Conservation (phyloP, 2,797 vertebrate species). For the Malacoraja senta region DNA sequence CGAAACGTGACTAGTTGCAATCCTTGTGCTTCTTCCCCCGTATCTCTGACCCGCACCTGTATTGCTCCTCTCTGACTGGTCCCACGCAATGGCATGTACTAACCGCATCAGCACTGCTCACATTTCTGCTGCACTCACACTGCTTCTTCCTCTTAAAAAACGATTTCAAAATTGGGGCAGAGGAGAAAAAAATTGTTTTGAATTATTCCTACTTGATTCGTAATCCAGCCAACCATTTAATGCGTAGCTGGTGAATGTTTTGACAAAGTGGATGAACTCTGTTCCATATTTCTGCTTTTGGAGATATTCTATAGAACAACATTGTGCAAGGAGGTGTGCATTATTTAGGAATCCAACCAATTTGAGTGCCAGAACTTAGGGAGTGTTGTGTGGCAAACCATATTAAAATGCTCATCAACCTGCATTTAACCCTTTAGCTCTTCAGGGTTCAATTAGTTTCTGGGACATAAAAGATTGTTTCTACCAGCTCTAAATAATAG, state of each 20-base stretch:
- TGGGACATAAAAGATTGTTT: background rate
- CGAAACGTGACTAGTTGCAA: constrained; percentile 88
- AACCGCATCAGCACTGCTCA: constrained; percentile 60
- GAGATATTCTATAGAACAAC: background rate
- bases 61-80: constrained; percentile 81
- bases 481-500: background rate
- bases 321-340: constrained; percentile 31
- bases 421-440: background rate
- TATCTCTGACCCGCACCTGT: constrained; percentile 65
- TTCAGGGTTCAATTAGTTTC: background rate
- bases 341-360: constrained; percentile 32
- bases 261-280: background rate
- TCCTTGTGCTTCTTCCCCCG: constrained; percentile 73
- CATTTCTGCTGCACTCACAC: constrained; percentile 43
- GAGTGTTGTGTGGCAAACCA: background rate
- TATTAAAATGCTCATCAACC: background rate
- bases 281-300: background rate
- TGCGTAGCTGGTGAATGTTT: background rate
- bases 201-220: background rate
- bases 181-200: constrained; percentile 47
- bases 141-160: constrained; percentile 51
- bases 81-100: constrained; percentile 90
- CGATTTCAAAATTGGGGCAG: constrained; percentile 51
- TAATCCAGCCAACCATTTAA: background rate
- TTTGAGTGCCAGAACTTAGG: background rate